Base-by-base conservation (phyloP, 2,888 invertebrate genomes). In the Spilarctia lutea region DNA sequence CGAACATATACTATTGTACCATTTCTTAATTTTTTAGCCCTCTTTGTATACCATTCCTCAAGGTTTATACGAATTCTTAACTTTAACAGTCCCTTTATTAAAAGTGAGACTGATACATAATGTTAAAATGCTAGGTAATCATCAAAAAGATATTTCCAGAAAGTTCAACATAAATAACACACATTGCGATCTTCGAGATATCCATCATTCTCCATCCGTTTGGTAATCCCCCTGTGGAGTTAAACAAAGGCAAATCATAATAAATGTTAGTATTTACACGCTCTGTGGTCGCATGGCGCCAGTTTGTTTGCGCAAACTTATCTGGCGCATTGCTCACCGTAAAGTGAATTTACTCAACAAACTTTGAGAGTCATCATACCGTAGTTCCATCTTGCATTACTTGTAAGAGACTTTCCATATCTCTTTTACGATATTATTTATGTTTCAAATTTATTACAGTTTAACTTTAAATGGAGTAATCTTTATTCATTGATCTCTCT, bases 261-360 rank as follows among this genome's bases (percentile, higher is more conserved):
- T n/a, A n/a, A n/a, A n/a, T 65, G 48, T 71, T 69, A 65, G 68
- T 75, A 67, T 75, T 73, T 74, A 69, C 66, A 66, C 16, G 39
- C 63, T 39, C 42, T 63, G 68, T 66, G 65, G 70, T 77, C 45
- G 66, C 63, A 70, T 73, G 67, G 72, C 77, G 52, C 39, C 66
- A n/a, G 52, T 52, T 65, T 80, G 68, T 71, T 74, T 72, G 67
- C 75, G 73, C 68, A 74, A 75, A 76, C 71, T 73, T 72, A 71
- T 80, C 77, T 72, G 75, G 84, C 83, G 83, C 33, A 71, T 52
- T 71, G 68, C 65, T 56, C 68, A 42, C 3, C 48, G 18, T 67
- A 45, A 68, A 65, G 27, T 71, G n/a, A 56, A 56, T 69, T 56
- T 72, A 42, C 45, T 72, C 35, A 60, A 39, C 18, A 66, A 67